phyloP scores from a whole-genome alignment of 2,888 invertebrate genomes.

The Caenorhabditis sp. region DNA sequence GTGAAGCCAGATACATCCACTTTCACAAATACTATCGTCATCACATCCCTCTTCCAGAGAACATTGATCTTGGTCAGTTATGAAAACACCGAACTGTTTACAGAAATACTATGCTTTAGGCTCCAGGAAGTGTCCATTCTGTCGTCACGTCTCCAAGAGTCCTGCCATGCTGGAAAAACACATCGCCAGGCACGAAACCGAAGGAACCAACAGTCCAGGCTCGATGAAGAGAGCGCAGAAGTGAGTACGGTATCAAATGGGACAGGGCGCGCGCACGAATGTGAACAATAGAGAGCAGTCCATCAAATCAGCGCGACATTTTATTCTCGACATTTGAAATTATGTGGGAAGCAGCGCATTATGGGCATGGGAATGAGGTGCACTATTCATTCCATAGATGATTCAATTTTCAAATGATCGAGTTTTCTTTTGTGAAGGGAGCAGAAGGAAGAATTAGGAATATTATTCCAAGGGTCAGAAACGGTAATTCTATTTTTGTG shows the following conservation, averaged over 20 bases:
- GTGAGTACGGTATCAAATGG: constrained; percentile 45
- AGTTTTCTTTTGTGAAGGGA: no score
- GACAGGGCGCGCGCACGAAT: background rate
- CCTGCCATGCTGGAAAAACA: constrained; percentile 83
- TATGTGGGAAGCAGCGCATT: background rate
- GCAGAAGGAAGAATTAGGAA: no score
- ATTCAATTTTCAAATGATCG: no score
- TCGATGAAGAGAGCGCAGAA: constrained; percentile 43
- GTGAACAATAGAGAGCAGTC: background rate
- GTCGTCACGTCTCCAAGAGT: constrained; percentile 81
- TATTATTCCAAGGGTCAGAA: no score
- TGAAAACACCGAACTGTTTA: background rate
- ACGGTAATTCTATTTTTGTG: no score
- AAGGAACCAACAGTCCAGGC: constrained; percentile 24
- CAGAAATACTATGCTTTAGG: constrained; percentile 33
- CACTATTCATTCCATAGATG: background rate
- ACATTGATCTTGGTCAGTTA: constrained; percentile 80
- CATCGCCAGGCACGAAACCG: constrained; percentile 74
- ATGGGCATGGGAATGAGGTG: background rate
- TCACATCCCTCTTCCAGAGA: constrained; percentile 79
- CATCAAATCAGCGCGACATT: background rate
- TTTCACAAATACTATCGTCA: constrained; percentile 83
- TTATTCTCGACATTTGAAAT: background rate
- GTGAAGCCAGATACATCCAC: constrained; percentile 82
- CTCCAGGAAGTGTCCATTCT: constrained; percentile 81